Base-by-base conservation (phyloP, 2,888 invertebrate species). In the Melanophora roralis region DNA sequence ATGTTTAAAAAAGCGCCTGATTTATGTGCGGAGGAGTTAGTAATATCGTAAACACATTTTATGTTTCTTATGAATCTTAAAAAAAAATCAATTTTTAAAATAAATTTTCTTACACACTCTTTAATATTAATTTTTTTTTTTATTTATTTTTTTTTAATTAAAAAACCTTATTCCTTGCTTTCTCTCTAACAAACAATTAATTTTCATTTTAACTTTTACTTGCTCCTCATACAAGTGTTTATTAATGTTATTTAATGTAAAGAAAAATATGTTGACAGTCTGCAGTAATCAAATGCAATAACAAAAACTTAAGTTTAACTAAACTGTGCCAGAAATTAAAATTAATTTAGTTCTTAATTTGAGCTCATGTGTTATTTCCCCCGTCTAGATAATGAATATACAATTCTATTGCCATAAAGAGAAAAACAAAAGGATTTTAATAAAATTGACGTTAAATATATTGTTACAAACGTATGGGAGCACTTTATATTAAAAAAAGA, bases 291-390 rank as follows among this genome's bases (percentile, higher is more conserved):
- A 27, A 27, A 19, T 9, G 19, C 45, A 4, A 19, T 11, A 19
- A 27, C 27, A 6, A 16, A 53, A 53, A 62, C 16, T 14, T 45
- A 53, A 45, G 43, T 53, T 43, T 23, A 9, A 34, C 11, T 59
- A 49, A 67, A 38, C 14, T 67, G 59, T 59, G 67, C 65, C 43
- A 74, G 43, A 67, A 51, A 74, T 51, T 59, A 51, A 68, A 68
- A 67, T 75, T 60, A 53, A 75, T 67, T 65, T 43, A 67, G 21
- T 67, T 74, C 23, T 47, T 12, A 32, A 16, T 16, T 47, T 40
- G 23, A 23, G 6, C 16, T 4, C 21, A 19, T 45, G 9, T 43
- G 7, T 45, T 11, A 21, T 45, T 19, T 45, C 2, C 8, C 5
- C 9, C 4, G 4, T 45, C 11, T 19, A 19, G 19, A 45, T 45